These are phyloP conservation scores for Xiphias gladius DNA, from an alignment of 2,113 vertebrate genomes.

Conservation along the genomic window DNA sequence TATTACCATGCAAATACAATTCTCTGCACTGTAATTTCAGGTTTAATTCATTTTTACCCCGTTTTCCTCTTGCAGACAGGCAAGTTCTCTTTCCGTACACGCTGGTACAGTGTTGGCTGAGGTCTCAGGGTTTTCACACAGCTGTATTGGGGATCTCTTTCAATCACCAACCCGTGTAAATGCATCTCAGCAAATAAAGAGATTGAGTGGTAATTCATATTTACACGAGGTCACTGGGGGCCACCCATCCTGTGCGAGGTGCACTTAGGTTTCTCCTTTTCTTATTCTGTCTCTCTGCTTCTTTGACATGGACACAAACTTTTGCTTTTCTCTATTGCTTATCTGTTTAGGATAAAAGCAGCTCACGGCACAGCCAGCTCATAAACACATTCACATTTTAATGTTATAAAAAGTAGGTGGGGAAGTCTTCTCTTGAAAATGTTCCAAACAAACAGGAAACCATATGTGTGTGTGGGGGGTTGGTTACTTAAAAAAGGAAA, in stretches of 20 bases:
- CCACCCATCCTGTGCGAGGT: neutral
- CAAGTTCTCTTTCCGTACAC: neutral
- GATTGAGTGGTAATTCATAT: neutral
- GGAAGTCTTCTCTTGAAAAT: neutral
- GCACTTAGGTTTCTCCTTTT: neutral
- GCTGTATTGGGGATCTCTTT: neutral
- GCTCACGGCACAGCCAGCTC: neutral
- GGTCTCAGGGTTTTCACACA: neutral
- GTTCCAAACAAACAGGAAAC: neutral
- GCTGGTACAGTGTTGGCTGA: neutral
- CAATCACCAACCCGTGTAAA: neutral
- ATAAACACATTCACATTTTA: neutral
- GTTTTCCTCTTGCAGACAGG: neutral
- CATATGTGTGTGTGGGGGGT: conserved; percentile 32
- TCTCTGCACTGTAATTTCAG: neutral
- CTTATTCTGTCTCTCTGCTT: neutral
- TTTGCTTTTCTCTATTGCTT: neutral
- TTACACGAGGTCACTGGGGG: neutral
- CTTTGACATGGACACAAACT: neutral
- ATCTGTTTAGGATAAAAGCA: neutral
- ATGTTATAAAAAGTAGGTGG: neutral
- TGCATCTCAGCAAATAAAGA: neutral
- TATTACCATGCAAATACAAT: neutral
- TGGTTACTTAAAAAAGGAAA: conserved; percentile 5
- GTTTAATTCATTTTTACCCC: neutral